Evolutionary conservation across 2,113 vertebrate species (phyloP).

Genomic region (Saccopteryx bilineata): DNA sequence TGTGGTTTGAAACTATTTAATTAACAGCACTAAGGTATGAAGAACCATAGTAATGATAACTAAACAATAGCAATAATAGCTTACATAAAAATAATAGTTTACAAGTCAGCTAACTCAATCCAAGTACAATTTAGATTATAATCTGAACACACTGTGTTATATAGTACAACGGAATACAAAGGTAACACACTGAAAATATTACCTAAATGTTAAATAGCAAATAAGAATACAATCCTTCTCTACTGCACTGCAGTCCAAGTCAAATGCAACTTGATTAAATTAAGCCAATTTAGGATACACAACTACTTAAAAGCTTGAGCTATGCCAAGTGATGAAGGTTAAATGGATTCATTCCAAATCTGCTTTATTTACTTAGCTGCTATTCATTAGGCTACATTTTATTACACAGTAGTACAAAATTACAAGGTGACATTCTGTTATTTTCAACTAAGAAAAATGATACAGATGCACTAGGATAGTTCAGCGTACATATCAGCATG

Average conservation of each 20-base stretch:
- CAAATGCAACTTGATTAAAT: constrained; percentile 50
- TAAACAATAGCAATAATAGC: neutral
- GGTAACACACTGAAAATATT: constrained; percentile 43
- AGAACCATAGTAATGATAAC: neutral
- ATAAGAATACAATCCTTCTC: constrained; percentile 58
- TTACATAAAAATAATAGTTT: neutral
- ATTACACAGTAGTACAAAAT: constrained; percentile 86
- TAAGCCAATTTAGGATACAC: constrained; percentile 47
- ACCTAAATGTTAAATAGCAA: constrained; percentile 31
- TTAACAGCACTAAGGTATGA: neutral
- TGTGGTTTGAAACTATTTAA: neutral
- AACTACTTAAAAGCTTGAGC: constrained; percentile 69
- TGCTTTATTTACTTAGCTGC: constrained; percentile 84
- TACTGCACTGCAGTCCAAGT: neutral
- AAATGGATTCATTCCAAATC: constrained; percentile 82
- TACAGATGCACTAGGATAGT: constrained; percentile 86
- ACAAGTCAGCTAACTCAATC: neutral
- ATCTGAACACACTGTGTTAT: neutral
- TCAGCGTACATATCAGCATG: constrained; percentile 68
- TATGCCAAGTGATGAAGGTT: constrained; percentile 79
- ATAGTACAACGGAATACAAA: neutral
- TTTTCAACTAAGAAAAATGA: constrained; percentile 86
- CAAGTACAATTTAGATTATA: neutral
- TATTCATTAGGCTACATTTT: constrained; percentile 89
- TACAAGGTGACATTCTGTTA: constrained; percentile 86